Percentiles rank a stretch among this genome's conserved stretches.
Conservation (phyloP, 1,140 invertebrate species). For the Ladona fulva region DNA sequence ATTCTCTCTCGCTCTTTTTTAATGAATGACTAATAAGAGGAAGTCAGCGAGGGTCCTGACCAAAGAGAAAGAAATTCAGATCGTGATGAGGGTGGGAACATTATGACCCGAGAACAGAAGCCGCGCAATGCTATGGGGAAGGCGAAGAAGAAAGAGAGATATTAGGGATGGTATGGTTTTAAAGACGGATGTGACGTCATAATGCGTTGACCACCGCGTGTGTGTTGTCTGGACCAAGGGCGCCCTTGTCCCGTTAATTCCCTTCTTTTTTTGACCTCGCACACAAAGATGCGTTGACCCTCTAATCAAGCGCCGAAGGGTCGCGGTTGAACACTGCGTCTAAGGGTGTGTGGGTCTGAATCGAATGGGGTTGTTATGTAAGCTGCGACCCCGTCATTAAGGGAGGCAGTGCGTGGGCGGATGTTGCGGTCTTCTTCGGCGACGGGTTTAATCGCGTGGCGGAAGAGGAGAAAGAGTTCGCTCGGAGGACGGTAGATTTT, state of each 20-base stretch:
- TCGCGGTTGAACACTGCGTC: no score
- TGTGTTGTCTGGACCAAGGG: neutral
- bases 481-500: no score
- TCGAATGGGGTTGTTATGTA: neutral
- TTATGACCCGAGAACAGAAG: no score
- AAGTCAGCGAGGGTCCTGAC: conserved; percentile 8
- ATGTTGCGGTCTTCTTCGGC: no score
- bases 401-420: neutral
- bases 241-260: neutral
- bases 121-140: no score
- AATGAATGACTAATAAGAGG: conserved; percentile 19
- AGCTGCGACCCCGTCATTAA: conserved; percentile 23
- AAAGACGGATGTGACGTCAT: neutral
- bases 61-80: conserved; percentile 11
- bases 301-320: neutral
- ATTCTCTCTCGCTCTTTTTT: conserved; percentile 18
- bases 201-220: neutral
- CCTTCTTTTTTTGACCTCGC: neutral
- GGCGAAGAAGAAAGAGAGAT: no score
- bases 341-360: neutral
- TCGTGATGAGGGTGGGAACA: neutral
- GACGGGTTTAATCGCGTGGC: no score
- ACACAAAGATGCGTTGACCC: neutral
- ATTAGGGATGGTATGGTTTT: neutral
- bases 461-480: no score